These are phyloP conservation scores for Onthophagus taurus DNA, from an alignment of 1,140 invertebrate genomes.

Conservation along the genomic window DNA sequence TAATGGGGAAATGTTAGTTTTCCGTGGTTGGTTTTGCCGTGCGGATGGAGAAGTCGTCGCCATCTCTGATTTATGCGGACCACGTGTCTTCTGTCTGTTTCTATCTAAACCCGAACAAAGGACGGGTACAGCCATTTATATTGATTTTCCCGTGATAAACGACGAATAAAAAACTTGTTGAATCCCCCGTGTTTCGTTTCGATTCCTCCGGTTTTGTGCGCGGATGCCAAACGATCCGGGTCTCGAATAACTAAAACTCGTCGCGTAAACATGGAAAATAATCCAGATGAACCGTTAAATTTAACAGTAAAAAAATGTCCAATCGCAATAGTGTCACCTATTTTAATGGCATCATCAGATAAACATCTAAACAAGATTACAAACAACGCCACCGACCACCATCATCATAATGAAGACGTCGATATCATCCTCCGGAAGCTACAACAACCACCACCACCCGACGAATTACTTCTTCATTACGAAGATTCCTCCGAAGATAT, in stretches of 20 bases:
- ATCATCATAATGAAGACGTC: slow-evolving; percentile 17
- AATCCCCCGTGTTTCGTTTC: slow-evolving; percentile 28
- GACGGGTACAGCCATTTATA: slow-evolving; percentile 38
- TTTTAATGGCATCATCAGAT: slow-evolving; percentile 16
- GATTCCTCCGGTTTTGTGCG: slow-evolving; percentile 13
- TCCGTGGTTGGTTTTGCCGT: no score
- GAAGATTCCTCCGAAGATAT: slow-evolving; percentile 11
- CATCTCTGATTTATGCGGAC: slow-evolving; percentile 15
- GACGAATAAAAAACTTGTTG: slow-evolving; percentile 40
- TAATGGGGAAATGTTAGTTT: not conserved
- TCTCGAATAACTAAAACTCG: not conserved
- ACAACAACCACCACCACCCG: slow-evolving; percentile 15
- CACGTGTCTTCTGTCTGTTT: slow-evolving; percentile 34
- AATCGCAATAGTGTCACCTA: slow-evolving; percentile 39
- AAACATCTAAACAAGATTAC: slow-evolving; percentile 17
- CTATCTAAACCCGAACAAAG: slow-evolving; percentile 37
- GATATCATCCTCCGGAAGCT: slow-evolving; percentile 11
- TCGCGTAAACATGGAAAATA: slow-evolving; percentile 23
- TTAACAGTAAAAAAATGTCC: slow-evolving; percentile 41
- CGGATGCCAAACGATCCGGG: not conserved
- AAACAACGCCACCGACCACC: slow-evolving; percentile 18
- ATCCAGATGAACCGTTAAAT: slow-evolving; percentile 37
- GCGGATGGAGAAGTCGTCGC: not conserved
- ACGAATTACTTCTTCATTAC: slow-evolving; percentile 10
- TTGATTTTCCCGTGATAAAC: slow-evolving; percentile 40